Percentiles rank a stretch among this genome's conserved stretches.
Evolutionary conservation across 1,140 invertebrate species (phyloP).

Genomic region (Procambarus clarkii): DNA sequence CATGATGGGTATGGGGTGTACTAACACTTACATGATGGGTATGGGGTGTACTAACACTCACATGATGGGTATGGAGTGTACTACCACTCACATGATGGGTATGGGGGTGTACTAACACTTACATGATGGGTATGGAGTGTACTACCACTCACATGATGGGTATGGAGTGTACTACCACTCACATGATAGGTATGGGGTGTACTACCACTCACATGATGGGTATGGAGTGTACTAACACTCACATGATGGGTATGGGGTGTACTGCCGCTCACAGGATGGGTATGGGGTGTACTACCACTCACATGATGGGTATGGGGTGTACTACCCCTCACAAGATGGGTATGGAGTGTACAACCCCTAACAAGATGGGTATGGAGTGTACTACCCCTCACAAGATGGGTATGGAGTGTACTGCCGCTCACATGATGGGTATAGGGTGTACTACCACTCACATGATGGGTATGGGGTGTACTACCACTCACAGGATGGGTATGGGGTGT

Average conservation of each 20-base stretch:
- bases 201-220: neutral
- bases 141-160: neutral
- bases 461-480: neutral
- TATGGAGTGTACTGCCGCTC: neutral
- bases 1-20: neutral
- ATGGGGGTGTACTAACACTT: neutral
- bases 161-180: too few species aligned
- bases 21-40: neutral
- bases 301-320: neutral
- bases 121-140: neutral
- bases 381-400: neutral
- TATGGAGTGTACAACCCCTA: too few species aligned
- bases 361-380: neutral
- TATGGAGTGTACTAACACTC: neutral
- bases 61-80: too few species aligned
- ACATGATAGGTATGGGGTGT: neutral
- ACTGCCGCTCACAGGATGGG: too few species aligned
- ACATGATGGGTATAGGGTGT: too few species aligned
- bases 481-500: neutral
- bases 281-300: neutral
- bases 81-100: too few species aligned
- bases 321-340: neutral
- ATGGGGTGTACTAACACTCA: neutral
- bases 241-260: too few species aligned
- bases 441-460: too few species aligned